Percentiles rank a stretch among this genome's conserved stretches.
Conservation (phyloP, 2,888 invertebrate species). For the Drosophila picticornis region DNA sequence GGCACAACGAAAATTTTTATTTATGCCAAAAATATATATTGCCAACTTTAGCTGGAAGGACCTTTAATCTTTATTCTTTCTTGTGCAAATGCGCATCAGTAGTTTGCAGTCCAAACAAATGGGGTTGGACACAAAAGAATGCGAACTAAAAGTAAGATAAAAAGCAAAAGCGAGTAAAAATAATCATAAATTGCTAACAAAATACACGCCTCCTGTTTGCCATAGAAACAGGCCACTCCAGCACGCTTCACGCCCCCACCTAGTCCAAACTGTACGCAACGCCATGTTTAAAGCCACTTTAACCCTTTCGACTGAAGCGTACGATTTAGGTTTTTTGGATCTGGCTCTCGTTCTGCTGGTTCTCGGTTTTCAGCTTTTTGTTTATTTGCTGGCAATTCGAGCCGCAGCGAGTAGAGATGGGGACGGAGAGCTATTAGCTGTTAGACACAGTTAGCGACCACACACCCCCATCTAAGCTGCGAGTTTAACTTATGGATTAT, state of each 20-base stretch:
- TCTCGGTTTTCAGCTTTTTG: constrained; percentile 38
- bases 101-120: constrained; percentile 35
- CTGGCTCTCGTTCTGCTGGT: constrained; percentile 24
- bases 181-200: constrained; percentile 77
- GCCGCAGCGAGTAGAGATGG: constrained; percentile 28
- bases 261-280: constrained; percentile 16
- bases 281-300: constrained; percentile 65
- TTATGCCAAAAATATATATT: constrained; percentile 53
- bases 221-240: constrained; percentile 33
- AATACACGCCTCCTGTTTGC: constrained; percentile 55
- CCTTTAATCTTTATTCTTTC: constrained; percentile 42
- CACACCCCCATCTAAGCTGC: constrained; percentile 33
- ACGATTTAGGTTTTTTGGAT: constrained; percentile 53
- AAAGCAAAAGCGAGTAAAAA: constrained; percentile 59
- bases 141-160: constrained; percentile 14
- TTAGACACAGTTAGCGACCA: constrained; percentile 56
- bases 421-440: constrained; percentile 28
- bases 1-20: constrained; percentile 39
- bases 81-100: constrained; percentile 53
- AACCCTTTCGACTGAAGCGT: constrained; percentile 67
- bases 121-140: constrained; percentile 11
- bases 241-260: not conserved
- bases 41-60: constrained; percentile 3
- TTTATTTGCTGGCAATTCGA: constrained; percentile 44
- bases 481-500: constrained; percentile 77